phyloP scores from a whole-genome alignment of 2,888 invertebrate genomes.

The Muschampia plurimacula region DNA sequence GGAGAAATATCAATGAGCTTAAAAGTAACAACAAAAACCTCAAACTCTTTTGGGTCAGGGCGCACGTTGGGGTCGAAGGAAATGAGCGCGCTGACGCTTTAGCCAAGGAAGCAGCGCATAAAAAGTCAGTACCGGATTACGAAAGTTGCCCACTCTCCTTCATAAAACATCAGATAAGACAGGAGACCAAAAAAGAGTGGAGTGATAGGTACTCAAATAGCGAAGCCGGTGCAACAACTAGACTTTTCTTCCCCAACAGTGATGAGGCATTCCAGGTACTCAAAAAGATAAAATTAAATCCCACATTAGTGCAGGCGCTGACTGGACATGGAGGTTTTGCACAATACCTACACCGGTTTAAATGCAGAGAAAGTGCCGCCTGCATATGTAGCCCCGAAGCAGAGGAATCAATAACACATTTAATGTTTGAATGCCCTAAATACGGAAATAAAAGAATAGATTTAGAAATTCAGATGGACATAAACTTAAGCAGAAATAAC shows the following conservation, averaged over 20 bases:
- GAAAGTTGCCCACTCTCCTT: conserved; percentile 2
- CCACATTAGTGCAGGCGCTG: conserved; percentile 4
- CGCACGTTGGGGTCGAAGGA: conserved; percentile 29
- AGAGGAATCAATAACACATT: conserved; percentile 19
- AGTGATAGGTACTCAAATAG: not conserved
- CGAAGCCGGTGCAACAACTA: not conserved
- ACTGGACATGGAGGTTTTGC: conserved; percentile 41
- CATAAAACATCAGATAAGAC: not conserved
- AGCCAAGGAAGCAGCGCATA: conserved; percentile 23
- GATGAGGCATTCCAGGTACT: not conserved
- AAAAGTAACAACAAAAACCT: not conserved
- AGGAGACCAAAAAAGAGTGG: conserved; percentile 6
- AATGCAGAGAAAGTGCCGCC: conserved; percentile 34
- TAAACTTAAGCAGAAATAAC: not conserved
- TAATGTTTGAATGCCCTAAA: not conserved
- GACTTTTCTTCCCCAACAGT: conserved; percentile 11
- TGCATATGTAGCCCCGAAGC: conserved; percentile 27
- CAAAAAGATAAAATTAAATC: not conserved
- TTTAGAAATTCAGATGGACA: not conserved
- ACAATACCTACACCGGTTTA: conserved; percentile 40
- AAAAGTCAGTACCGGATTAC: conserved; percentile 14
- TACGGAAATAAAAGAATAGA: not conserved
- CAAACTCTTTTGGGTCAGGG: conserved; percentile 31
- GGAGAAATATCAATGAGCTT: not conserved
- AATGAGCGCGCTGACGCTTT: conserved; percentile 38